A percentile compares a stretch with the other conserved stretches of the same genome.
Conservation (phyloP, 2,797 vertebrate genomes). For the Borostomias antarcticus region DNA sequence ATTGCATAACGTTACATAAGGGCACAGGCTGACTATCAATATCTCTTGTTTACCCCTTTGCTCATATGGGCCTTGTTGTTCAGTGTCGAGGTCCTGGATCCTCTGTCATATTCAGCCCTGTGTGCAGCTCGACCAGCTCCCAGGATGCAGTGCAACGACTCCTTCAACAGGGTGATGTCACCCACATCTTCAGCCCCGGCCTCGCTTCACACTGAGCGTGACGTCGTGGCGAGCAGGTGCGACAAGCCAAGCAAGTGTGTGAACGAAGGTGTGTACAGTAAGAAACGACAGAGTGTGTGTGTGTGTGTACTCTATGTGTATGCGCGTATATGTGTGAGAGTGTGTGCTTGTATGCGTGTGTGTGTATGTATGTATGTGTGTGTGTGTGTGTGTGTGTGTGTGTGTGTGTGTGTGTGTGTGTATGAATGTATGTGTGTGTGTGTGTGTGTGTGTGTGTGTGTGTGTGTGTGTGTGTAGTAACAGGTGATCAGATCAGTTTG, state of each 20-base stretch:
- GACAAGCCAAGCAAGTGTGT: neutral
- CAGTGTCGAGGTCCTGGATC: too few relatives aligned
- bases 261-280: conserved; percentile 1
- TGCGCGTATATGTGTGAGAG: neutral
- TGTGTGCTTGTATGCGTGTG: neutral
- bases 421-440: neutral
- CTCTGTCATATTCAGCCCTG: too few relatives aligned
- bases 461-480: too few relatives aligned
- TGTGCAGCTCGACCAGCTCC: too few relatives aligned
- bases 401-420: neutral
- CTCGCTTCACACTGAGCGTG: conserved; percentile 59
- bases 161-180: conserved; percentile 1
- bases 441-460: neutral
- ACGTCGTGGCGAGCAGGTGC: too few relatives aligned
- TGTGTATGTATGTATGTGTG: conserved; percentile 12
- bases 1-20: conserved; percentile 48
- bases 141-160: too few relatives aligned
- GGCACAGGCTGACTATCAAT: conserved; percentile 31
- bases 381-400: conserved; percentile 29
- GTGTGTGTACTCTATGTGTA: too few relatives aligned
- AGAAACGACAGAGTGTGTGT: conserved; percentile 8
- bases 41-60: conserved; percentile 15
- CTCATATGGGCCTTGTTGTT: conserved; percentile 18
- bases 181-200: conserved; percentile 42
- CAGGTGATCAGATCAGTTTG: too few relatives aligned